Conservation (phyloP, 2,113 vertebrate species). For the Dicaeum eximium region DNA sequence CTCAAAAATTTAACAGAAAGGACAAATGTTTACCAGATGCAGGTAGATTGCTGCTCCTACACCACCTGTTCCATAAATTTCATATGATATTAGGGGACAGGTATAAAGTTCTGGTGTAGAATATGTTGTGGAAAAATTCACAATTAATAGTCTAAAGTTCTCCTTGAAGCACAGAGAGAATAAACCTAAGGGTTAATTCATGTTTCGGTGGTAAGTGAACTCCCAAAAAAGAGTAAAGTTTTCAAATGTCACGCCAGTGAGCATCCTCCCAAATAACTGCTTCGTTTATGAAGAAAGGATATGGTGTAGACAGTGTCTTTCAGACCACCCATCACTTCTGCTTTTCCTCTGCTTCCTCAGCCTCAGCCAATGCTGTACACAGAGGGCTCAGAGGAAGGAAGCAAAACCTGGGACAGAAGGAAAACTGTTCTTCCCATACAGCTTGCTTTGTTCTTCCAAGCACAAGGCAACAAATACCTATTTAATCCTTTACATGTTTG, state of each 20-base stretch:
- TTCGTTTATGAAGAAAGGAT: neutral
- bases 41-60: neutral
- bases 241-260: neutral
- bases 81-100: neutral
- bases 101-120: neutral
- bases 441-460: neutral
- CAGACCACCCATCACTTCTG: neutral
- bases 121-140: neutral
- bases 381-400: neutral
- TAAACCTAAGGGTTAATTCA: neutral
- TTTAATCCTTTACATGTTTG: neutral
- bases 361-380: neutral
- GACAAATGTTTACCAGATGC: neutral
- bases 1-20: neutral
- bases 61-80: neutral
- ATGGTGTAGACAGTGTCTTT: neutral
- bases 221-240: neutral
- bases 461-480: neutral
- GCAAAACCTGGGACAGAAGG: neutral
- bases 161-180: neutral
- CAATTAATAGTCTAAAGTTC: neutral
- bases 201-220: neutral
- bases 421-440: accelerated
- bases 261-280: neutral
- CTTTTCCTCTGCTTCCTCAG: neutral